Evolutionary conservation across 2,888 invertebrate species (phyloP).

Genomic region (Hyposoter dolosus): DNA sequence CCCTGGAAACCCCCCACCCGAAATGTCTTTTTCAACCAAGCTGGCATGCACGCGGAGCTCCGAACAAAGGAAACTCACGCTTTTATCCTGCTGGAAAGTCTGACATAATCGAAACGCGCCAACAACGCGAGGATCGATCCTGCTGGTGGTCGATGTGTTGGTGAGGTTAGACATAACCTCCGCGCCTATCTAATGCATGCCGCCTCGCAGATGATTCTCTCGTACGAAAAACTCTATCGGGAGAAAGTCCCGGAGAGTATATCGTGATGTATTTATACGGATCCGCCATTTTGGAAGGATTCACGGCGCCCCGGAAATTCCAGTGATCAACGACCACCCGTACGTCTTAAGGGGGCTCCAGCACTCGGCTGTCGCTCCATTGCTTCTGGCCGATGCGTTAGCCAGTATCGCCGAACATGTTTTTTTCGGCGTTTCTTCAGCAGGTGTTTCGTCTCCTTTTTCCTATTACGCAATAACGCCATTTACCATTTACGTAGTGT

Average conservation of each 20-base stretch:
- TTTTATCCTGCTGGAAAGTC: background rate
- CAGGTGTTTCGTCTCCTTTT: conserved; percentile 1
- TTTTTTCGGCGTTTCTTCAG: background rate
- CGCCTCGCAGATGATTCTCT: conserved; percentile 28
- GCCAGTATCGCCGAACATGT: background rate
- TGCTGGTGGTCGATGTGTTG: background rate
- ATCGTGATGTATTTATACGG: conserved; percentile 47
- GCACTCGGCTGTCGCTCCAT: background rate
- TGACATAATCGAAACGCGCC: conserved; percentile 20
- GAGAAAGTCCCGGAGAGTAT: conserved; percentile 58
- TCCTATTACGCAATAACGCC: conserved; percentile 9
- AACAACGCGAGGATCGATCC: background rate
- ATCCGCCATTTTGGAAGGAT: conserved; percentile 33
- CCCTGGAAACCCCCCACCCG: no score
- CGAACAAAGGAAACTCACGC: conserved; percentile 13
- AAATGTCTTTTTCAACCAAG: background rate
- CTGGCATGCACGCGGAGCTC: background rate
- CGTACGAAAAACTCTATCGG: conserved; percentile 58
- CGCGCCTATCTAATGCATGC: conserved; percentile 29
- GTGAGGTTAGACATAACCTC: conserved; percentile 25
- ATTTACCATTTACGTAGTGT: background rate
- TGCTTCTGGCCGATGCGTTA: background rate
- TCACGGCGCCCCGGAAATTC: conserved; percentile 57
- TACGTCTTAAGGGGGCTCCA: background rate
- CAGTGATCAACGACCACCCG: conserved; percentile 8